Evolutionary conservation across 1,140 invertebrate species (phyloP).

Genomic region (Chironomus striatipennis): DNA sequence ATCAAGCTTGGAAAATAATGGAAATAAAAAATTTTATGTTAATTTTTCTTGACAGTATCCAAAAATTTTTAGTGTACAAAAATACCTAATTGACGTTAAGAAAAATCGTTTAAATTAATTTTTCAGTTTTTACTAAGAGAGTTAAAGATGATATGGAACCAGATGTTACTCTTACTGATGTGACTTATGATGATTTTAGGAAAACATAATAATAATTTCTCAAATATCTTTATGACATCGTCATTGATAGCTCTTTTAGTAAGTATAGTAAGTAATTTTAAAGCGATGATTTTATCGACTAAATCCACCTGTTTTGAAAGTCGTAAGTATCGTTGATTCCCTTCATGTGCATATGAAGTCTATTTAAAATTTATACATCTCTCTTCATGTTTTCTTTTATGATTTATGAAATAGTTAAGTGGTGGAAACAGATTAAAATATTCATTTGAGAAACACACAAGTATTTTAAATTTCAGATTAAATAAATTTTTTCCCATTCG

Average conservation of each 20-base stretch:
- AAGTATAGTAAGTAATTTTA: background rate
- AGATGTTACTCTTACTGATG: too few relatives aligned
- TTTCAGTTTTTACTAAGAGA: too few relatives aligned
- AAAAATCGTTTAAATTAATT: too few relatives aligned
- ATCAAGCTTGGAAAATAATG: too few relatives aligned
- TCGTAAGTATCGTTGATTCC: background rate
- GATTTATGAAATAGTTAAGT: conserved; percentile 17
- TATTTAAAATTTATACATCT: background rate
- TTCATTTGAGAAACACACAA: background rate
- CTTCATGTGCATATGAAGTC: background rate
- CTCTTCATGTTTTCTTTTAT: background rate
- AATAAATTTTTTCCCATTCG: background rate
- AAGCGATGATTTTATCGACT: background rate
- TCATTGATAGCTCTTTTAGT: conserved; percentile 4
- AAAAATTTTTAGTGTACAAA: too few relatives aligned
- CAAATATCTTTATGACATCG: conserved; percentile 19
- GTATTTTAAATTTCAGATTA: conserved; percentile 10
- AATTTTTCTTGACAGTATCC: too few relatives aligned
- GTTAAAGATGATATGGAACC: too few relatives aligned
- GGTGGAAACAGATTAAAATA: background rate
- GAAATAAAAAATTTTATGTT: too few relatives aligned
- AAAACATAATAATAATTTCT: background rate
- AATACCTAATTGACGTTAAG: too few relatives aligned
- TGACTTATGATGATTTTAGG: too few relatives aligned
- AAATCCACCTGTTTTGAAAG: conserved; percentile 16